Evolutionary conservation across 2,797 vertebrate genomes (phyloP).

Genomic region (Premnoplex brunnescens): DNA sequence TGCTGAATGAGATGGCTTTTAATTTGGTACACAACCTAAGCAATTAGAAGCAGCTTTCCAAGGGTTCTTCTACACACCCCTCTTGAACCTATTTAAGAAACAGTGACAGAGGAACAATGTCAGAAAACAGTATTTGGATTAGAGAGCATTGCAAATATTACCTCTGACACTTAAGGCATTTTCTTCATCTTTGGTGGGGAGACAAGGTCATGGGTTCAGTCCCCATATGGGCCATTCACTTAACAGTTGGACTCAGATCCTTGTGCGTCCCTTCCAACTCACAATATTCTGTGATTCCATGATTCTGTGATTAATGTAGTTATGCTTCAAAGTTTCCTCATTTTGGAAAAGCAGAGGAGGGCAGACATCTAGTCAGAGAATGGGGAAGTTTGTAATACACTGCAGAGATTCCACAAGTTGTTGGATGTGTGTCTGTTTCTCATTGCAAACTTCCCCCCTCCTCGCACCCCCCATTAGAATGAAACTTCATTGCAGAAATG

Average conservation of each 20-base stretch:
- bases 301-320: neutral
- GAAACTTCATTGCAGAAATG: neutral
- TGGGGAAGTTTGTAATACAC: neutral
- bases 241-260: neutral
- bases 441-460: neutral
- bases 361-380: neutral
- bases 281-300: neutral
- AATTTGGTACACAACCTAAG: neutral
- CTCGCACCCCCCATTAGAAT: neutral
- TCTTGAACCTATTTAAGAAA: neutral
- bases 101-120: neutral
- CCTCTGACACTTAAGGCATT: neutral
- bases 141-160: neutral
- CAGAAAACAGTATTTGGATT: neutral
- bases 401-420: neutral
- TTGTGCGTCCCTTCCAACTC: neutral
- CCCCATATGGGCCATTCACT: too few species aligned
- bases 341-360: neutral
- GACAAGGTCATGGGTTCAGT: neutral
- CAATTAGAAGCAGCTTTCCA: constrained; percentile 19
- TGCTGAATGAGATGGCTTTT: constrained; percentile 6
- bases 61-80: neutral
- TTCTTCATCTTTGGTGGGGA: neutral
- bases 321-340: neutral
- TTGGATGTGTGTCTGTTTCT: neutral